phyloP scores from a whole-genome alignment of 1,140 invertebrate species.

The Odontomachus brunneus region DNA sequence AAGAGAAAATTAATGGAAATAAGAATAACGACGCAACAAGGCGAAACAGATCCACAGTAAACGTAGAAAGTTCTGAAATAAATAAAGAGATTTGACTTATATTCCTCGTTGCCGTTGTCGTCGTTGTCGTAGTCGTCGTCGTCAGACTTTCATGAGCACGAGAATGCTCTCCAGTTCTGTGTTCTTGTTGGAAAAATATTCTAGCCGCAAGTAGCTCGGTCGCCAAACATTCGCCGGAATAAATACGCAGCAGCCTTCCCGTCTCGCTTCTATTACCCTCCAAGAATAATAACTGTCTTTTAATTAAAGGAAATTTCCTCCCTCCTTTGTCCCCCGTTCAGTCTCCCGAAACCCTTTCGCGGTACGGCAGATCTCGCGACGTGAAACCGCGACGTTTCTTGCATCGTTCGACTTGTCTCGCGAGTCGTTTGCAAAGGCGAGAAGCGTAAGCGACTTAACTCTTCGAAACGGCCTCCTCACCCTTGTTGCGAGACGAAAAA shows the following conservation, averaged over 20 bases:
- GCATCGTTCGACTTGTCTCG: slow-evolving; percentile 58
- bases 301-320: slow-evolving; percentile 64
- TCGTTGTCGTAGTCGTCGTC: background rate
- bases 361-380: slow-evolving; percentile 7
- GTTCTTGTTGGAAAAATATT: slow-evolving; percentile 42
- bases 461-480: slow-evolving; percentile 72
- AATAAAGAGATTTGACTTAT: slow-evolving; percentile 18
- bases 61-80: slow-evolving; percentile 20
- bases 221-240: slow-evolving; percentile 46
- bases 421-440: slow-evolving; percentile 56
- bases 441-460: slow-evolving; percentile 76
- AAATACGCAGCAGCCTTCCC: slow-evolving; percentile 28
- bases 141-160: slow-evolving; percentile 25
- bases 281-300: slow-evolving; percentile 67
- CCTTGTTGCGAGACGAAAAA: slow-evolving; percentile 15
- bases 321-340: background rate
- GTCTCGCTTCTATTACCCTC: slow-evolving; percentile 16
- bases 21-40: background rate
- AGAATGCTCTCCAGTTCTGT: slow-evolving; percentile 20
- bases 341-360: background rate
- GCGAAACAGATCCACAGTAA: slow-evolving; percentile 3
- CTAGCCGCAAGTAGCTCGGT: slow-evolving; percentile 30
- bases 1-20: background rate
- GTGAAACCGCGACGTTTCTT: slow-evolving; percentile 43
- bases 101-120: background rate